phyloP scores from a whole-genome alignment of 2,888 invertebrate species.

The Allacma fusca region DNA sequence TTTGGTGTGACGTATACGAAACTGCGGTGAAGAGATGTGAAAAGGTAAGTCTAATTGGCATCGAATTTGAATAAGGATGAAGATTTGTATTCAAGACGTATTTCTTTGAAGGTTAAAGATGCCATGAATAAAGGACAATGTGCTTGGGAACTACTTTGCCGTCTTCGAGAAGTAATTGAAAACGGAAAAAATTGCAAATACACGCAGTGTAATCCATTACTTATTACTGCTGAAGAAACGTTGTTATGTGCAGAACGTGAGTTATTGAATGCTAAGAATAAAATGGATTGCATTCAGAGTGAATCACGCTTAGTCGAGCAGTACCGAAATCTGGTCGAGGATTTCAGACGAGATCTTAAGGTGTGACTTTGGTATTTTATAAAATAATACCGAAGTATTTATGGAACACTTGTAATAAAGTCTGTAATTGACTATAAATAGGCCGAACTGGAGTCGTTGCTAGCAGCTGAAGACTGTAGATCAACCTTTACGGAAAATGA shows the following conservation, averaged over 20 bases:
- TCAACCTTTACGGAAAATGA: conserved; percentile 56
- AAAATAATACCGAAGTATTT: too few species aligned
- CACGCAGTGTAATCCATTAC: conserved; percentile 58
- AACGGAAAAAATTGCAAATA: conserved; percentile 59
- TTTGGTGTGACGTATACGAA: conserved; percentile 59
- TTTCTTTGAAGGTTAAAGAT: conserved; percentile 52
- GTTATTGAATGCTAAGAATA: conserved; percentile 54
- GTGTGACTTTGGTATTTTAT: conserved; percentile 38
- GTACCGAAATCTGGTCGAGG: conserved; percentile 57
- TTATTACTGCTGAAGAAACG: conserved; percentile 59
- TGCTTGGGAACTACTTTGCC: conserved; percentile 60
- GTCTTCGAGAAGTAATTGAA: conserved; percentile 59
- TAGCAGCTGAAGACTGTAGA: conserved; percentile 52
- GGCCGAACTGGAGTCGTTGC: conserved; percentile 58
- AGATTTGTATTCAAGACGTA: too few species aligned
- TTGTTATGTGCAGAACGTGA: conserved; percentile 59
- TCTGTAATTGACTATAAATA: too few species aligned
- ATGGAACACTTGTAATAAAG: too few species aligned
- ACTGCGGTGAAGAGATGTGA: conserved; percentile 54
- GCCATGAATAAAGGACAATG: conserved; percentile 58
- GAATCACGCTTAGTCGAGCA: conserved; percentile 58
- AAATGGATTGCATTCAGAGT: conserved; percentile 56
- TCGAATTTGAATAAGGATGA: not conserved
- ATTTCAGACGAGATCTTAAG: conserved; percentile 59
- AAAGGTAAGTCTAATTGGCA: conserved; percentile 41